Base-by-base conservation (phyloP, 53 echinoderm and acorn worm species). In the Arbacia lixula region DNA sequence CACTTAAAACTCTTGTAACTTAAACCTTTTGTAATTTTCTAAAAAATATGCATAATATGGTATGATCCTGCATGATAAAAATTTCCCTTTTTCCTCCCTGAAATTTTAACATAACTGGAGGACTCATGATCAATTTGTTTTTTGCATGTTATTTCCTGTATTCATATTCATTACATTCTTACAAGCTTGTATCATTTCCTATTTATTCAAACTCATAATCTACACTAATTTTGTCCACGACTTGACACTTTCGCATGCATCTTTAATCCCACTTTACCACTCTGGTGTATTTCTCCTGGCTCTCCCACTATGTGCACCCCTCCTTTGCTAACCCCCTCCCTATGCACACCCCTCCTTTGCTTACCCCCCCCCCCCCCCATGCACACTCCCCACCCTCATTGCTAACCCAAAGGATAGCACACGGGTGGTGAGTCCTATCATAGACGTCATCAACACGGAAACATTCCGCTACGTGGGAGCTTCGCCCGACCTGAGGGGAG, bases 401-500 rank as follows among this genome's bases (percentile, higher is more conserved):
- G 58, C 50, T 58, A 5, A 41, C 40, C 54, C 16, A 64, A 77
- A 94, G 94, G 91, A 94, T 73, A 32, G 67, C 58, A 83, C 89
- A 28, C 64, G 82, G 5, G 92, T 95, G 36, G 92, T 89, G 33
- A 87, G 92, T 85, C 92, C 92, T 12, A 87, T 95, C 87, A 92
- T 92, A 36, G 95, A 95, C 86, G 95, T 92, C 74, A 95, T 95
- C 92, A 87, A 92, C 65, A 85, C 88, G 77, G 85, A 95, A 55
- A 89, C 92, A 60, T 95, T 95, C 85, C 60, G 81, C 53, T 95
- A 90, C 54, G 85, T 89, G 31, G 92, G 90, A 83, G 92, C 90
- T 58, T 90, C 92, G 19, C 83, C 92, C 38, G 87, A 92, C 66
- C 86, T 95, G 38, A 35, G 89, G 81, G 95, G 95, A 95, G 95